Base-by-base conservation (phyloP, 2,113 vertebrate genomes). In the Melanerpes formicivorus region DNA sequence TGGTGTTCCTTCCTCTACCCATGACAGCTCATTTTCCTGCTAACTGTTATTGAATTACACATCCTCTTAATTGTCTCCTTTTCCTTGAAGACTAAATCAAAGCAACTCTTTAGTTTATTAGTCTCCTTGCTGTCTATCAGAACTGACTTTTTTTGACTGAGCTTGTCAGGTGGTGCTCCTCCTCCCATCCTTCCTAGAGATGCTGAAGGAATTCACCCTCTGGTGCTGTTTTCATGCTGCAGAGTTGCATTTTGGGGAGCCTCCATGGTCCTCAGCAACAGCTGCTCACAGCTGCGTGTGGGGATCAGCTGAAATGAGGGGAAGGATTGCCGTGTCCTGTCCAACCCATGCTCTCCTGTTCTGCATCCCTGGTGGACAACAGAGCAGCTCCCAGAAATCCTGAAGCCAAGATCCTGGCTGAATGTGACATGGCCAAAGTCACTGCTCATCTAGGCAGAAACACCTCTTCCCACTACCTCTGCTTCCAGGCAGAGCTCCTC, bases 31-130 rank as follows among this genome's bases (percentile, higher is more conserved):
- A 79, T 87, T 82, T 55, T 83, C 62, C 71, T 88, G 77, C 73
- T 97, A 91, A 90, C 92, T 80, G 84, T 76, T 96, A 95, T 90
- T 96, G 92, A 90, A 90, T 94, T 91, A 91, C 88, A 82, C 77
- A 83, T 18, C 67, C 46, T 65, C 85, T 92, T 93, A 90, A 92
- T 94, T 93, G 92, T 85, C 92, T 93, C 67, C 71, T 93, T 92
- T 88, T 69, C 81, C 88, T 92, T 93, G 92, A 96, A 94, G 91
- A 93, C 96, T 93, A 87, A 95, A 93, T 90, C 95, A 95, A 93
- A 96, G 89, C 70, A 93, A 93, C 50, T 73, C 88, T 93, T 95
- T 90, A 81, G 69, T 83, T 90, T 77, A 92, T 84, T 90, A 94
- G 86, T 71, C 66, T 84, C 80, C 65, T 91, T 62, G 66, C 90